Conservation (phyloP, 2,797 vertebrate genomes). For the Apogon hyalosoma region DNA sequence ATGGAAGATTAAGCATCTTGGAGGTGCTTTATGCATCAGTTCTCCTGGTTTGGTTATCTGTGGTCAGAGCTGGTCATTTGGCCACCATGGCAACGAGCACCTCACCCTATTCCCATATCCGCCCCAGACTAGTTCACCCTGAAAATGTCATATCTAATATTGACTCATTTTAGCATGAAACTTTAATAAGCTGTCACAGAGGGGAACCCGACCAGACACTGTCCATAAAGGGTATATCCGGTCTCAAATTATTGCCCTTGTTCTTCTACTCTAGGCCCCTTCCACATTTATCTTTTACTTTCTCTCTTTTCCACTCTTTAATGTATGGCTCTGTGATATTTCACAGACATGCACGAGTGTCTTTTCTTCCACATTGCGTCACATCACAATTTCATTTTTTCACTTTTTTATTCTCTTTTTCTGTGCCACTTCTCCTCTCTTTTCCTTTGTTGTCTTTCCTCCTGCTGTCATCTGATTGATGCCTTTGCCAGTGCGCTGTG, state of each 20-base stretch:
- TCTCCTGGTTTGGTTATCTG: conserved; percentile 17
- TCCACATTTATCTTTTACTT: conserved; percentile 51
- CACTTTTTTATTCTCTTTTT: conserved; percentile 26
- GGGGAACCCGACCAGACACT: conserved; percentile 71
- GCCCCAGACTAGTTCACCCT: conserved; percentile 65
- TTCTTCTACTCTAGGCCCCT: conserved; percentile 63
- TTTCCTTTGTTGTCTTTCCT: conserved; percentile 61
- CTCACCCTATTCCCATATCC: conserved; percentile 66
- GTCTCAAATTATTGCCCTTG: conserved; percentile 64
- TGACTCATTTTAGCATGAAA: conserved; percentile 80
- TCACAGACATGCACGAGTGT: conserved; percentile 21
- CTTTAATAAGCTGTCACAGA: conserved; percentile 84
- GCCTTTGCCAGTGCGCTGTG: conserved; percentile 70
- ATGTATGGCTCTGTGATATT: conserved; percentile 55
- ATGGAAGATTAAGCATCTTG: too few relatives aligned
- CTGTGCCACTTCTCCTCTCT: conserved; percentile 20
- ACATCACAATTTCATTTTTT: conserved; percentile 38
- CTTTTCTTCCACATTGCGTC: conserved; percentile 35
- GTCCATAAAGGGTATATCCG: conserved; percentile 71
- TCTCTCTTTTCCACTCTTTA: conserved; percentile 31
- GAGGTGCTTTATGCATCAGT: conserved; percentile 1
- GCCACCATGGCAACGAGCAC: conserved; percentile 63
- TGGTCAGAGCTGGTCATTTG: conserved; percentile 64
- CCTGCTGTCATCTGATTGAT: conserved; percentile 76
- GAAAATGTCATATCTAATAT: conserved; percentile 85